Conservation (phyloP, 2,888 invertebrate species). For the Euplagia quadripunctaria region DNA sequence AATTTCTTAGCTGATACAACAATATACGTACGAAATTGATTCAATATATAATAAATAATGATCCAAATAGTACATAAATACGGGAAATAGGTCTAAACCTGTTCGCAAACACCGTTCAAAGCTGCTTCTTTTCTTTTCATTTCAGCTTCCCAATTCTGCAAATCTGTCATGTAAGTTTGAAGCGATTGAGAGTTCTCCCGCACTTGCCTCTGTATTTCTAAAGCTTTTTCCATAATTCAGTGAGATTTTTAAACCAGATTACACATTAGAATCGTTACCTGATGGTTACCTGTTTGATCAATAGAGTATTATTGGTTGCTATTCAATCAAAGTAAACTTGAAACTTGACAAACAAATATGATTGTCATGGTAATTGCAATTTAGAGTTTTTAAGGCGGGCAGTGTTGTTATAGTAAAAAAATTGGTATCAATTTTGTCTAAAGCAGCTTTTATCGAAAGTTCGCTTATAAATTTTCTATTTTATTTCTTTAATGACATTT, state of each 20-base stretch:
- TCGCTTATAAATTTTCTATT: too few relatives aligned
- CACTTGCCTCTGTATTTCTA: constrained; percentile 90
- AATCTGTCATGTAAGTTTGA: constrained; percentile 90
- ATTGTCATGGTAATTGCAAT: constrained; percentile 52
- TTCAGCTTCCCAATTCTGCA: constrained; percentile 91
- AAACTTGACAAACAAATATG: constrained; percentile 53
- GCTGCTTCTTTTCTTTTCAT: constrained; percentile 91
- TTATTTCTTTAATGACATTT: too few relatives aligned
- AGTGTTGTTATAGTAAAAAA: neutral
- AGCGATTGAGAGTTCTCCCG: constrained; percentile 91
- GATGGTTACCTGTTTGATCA: constrained; percentile 66
- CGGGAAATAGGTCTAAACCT: constrained; percentile 75
- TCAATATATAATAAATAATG: constrained; percentile 21
- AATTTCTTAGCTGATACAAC: constrained; percentile 6
- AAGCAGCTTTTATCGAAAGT: too few relatives aligned
- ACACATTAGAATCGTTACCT: constrained; percentile 50
- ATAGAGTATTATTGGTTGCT: constrained; percentile 60
- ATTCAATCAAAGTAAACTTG: constrained; percentile 45
- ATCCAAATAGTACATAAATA: constrained; percentile 47
- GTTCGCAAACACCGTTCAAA: constrained; percentile 81
- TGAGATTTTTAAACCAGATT: constrained; percentile 40
- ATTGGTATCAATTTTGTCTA: neutral
- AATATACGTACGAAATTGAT: constrained; percentile 25
- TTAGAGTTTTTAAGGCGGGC: neutral
- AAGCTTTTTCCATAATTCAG: constrained; percentile 87